These are phyloP conservation scores for Lordiphosa stackelbergi DNA, from an alignment of 1,140 invertebrate genomes.

Conservation along the genomic window DNA sequence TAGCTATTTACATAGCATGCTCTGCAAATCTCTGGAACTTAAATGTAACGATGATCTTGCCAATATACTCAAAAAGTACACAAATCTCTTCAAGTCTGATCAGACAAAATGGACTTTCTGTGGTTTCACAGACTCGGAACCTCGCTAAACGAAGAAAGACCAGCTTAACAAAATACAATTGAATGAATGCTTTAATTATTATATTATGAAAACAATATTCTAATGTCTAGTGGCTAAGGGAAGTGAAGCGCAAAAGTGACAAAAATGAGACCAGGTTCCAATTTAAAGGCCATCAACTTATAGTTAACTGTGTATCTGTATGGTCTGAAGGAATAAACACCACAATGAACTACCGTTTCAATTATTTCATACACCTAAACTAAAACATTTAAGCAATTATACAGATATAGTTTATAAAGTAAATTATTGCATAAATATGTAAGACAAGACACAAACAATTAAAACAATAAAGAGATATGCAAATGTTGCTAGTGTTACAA, in stretches of 20 bases:
- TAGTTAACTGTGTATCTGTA: conserved; percentile 42
- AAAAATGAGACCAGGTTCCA: conserved; percentile 43
- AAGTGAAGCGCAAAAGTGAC: conserved; percentile 38
- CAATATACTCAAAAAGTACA: conserved; percentile 84
- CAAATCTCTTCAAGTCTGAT: conserved; percentile 83
- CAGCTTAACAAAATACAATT: conserved; percentile 41
- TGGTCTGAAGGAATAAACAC: conserved; percentile 31
- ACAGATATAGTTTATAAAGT: conserved; percentile 26
- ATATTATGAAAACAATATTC: conserved; percentile 44
- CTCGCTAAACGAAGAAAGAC: conserved; percentile 7
- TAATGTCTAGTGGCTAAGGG: conserved; percentile 42
- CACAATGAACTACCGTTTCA: conserved; percentile 61
- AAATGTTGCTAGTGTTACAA: conserved; percentile 50
- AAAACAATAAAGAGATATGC: conserved; percentile 14
- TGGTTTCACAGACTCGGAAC: conserved; percentile 78
- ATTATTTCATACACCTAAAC: conserved; percentile 58
- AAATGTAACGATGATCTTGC: conserved; percentile 84
- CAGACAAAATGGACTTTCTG: conserved; percentile 83
- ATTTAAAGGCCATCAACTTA: conserved; percentile 58
- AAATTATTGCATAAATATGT: conserved; percentile 21
- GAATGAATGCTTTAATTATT: conserved; percentile 65
- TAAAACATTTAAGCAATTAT: conserved; percentile 52
- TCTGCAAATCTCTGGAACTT: conserved; percentile 79
- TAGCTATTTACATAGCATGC: conserved; percentile 88
- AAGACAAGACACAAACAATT: conserved; percentile 37